Percentiles rank a stretch among this genome's conserved stretches.
Evolutionary conservation across 1,140 invertebrate genomes (phyloP).

Genomic region (Drosophila saltans): DNA sequence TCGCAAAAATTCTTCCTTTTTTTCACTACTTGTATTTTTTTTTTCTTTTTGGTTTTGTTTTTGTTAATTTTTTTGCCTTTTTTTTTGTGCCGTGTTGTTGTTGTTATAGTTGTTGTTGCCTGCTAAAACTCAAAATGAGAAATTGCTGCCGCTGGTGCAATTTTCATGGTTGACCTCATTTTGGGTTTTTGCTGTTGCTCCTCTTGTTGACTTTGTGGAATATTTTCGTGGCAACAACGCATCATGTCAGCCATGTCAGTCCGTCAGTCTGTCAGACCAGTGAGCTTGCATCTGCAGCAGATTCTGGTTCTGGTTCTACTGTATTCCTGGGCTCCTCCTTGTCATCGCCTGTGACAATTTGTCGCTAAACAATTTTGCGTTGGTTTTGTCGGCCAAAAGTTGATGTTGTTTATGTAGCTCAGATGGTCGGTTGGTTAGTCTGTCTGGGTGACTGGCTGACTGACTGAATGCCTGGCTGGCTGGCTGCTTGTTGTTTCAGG

Average conservation of each 20-base stretch:
- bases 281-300: conserved; percentile 6
- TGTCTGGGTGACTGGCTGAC: background rate
- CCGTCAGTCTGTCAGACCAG: conserved; percentile 12
- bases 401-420: conserved; percentile 56
- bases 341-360: conserved; percentile 76
- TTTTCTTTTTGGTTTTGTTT: conserved; percentile 7
- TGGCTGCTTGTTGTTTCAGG: conserved; percentile 22
- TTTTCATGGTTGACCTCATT: conserved; percentile 79
- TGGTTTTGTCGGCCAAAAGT: conserved; percentile 39
- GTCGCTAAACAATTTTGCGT: conserved; percentile 75
- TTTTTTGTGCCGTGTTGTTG: conserved; percentile 41
- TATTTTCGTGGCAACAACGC: conserved; percentile 68
- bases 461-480: conserved; percentile 1
- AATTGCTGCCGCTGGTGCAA: conserved; percentile 76
- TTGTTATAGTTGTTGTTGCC: conserved; percentile 54
- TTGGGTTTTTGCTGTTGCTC: conserved; percentile 41
- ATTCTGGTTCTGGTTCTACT: background rate
- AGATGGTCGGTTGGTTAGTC: conserved; percentile 17
- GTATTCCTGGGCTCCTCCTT: conserved; percentile 37
- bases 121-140: conserved; percentile 79
- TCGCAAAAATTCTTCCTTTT: conserved; percentile 61
- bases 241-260: conserved; percentile 47
- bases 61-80: conserved; percentile 29
- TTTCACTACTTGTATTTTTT: conserved; percentile 22
- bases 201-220: conserved; percentile 72